Base-by-base conservation (phyloP, 1,140 invertebrate species). In the Meloidogyne hapla region DNA sequence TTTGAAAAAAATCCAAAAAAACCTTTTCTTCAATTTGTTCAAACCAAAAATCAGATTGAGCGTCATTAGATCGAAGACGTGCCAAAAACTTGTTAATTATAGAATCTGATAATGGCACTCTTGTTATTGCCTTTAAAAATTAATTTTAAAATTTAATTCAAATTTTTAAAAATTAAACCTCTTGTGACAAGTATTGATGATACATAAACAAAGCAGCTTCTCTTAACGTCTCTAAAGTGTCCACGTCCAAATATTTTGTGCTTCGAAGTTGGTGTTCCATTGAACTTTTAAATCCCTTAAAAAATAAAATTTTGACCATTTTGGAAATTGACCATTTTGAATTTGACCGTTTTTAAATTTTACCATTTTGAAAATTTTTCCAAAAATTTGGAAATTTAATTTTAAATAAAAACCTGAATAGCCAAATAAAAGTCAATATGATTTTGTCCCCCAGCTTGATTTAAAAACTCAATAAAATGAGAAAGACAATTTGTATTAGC, bases 401-500 rank as follows among this genome's bases (percentile, higher is more conserved):
- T 18, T 18, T 64, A 76, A 76, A 23, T 48, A 67, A 18, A 79
- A 81, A 89, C 91, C 89, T 93, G 93, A 80, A 93, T 91, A 87
- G 93, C 93, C 66, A 94, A 88, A 84, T 93, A 93, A 85, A 93
- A 93, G 84, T 92, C 93, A 75, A 94, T 89, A 87, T 93, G 93
- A 79, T 91, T 88, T 84, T 93, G 92, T 21, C 91, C 91, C 73
- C 91, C 91, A 76, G 92, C 90, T 77, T 89, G 90, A 15, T 90
- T 91, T 89, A 94, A 92, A 83, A 91, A 94, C 87, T 94, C 89
- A 67, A 93, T 92, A 82, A 94, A 94, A 84, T 92, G 92, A 45
- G 92, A 91, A 0, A 94, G 86, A 5, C 92, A 92, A 63, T 93
- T 90, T 80, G 92, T 92, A 86, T 94, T 93, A 79, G 92, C 92